Evolutionary conservation across 2,113 vertebrate species (phyloP), one percentile per base, ranked within the genome.

Genomic region (Rhadina sibilatrix): DNA sequence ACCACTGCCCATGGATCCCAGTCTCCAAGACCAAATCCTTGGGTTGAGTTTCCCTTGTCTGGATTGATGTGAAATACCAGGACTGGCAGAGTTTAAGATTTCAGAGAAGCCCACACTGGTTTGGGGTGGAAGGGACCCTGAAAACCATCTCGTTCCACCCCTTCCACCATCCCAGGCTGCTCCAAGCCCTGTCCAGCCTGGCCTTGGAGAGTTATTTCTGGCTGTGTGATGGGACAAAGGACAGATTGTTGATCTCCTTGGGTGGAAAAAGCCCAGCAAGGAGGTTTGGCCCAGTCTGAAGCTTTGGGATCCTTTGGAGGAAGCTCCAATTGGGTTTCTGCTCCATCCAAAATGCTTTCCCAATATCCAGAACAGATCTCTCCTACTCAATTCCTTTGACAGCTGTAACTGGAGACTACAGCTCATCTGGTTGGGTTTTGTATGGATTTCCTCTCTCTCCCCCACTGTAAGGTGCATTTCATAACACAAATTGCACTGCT

Each of bases 401-500:
- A 81, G 25, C 22, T 3, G 0, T 10, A 24, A 5, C 56, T 52
- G 52, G 28, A 50, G 47, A 6, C 35, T 33, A 9, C 31, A 37
- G 5, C 17, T 40, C 71, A n/a, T 19, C 20, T 83, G 28, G 11
- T 2, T 27, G 16, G 24, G 11, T 65, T 68, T 25, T 21, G 25
- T 11, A 17, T 0, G 63, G 46, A 50, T 70, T 74, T 83, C 68
- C 83, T 57, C 64, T 14, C 56, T 20, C 30, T 24, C 40, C 15
- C 11, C 3, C 68, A 4, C 1, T 2, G 7, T 42, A 65, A 74
- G 28, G 60, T 18, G 31, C n/a, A 30, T 22, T 72, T 52, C 44
- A 1, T 4, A n/a, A 7, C 46, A 12, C 4, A 22, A 44, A 59
- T 2, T 5, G 54, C n/a, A 13, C 15, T 15, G 38, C 0, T 12